Evolutionary conservation across 2,888 invertebrate species (phyloP), one percentile per base, ranked within the genome.

Genomic region (Blera fallax): DNA sequence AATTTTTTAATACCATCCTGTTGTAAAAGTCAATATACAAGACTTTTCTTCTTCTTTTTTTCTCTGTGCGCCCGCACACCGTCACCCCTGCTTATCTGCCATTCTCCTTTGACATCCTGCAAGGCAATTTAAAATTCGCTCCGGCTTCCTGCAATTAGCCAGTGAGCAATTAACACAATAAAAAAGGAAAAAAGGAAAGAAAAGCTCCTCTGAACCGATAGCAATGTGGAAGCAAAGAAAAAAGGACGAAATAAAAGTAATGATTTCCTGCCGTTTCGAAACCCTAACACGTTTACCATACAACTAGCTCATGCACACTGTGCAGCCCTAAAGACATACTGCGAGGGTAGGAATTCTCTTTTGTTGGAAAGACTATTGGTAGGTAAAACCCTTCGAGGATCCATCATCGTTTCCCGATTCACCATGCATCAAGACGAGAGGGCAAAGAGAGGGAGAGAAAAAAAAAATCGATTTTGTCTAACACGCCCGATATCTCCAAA

Each of bases 131-230:
- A 77, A 81, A 81, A 85, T 81, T 81, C 85, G 67, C 65, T 60
- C 34, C 54, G 81, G 64, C 76, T 85, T 85, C 85, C 85, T 85
- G 81, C 85, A 81, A 85, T 85, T 85, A 85, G 81, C 85, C 81
- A 85, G 72, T 77, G 85, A 76, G 72, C 85, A 85, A 85, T 85
- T 85, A 85, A 81, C 70, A 81, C 76, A 81, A 21, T 72, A 74
- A 74, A 37, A 64, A 50, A 76, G 34, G n/a, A n/a, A n/a, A n/a
- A 37, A 69, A 40, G 16, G 45, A 60, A 70, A 76, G 64, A 85
- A 64, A 81, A 65, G 56, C 70, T 74, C 62, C 81, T 81, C 81
- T 80, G 76, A 80, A 74, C 56, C 52, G 62, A 45, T 24, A 18
- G 29, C 58, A 45, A 16, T 52, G 56, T 52, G 24, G 37, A 56